Evolutionary conservation across 2,113 vertebrate genomes (phyloP).

Genomic region (Lasiurus borealis): DNA sequence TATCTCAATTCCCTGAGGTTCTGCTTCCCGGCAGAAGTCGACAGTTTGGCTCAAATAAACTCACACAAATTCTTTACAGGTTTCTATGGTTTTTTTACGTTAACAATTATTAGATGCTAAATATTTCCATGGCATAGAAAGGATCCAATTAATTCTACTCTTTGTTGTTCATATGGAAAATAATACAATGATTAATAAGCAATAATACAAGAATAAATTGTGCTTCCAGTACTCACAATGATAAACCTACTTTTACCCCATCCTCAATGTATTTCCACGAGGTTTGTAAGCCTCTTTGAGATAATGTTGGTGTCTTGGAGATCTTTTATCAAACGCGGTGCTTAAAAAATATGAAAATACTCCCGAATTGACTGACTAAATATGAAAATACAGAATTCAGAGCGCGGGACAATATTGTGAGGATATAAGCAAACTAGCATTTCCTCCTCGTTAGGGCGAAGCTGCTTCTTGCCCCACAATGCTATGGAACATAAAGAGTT

Average conservation of each 20-base stretch:
- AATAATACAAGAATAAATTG: neutral
- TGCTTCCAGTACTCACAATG: neutral
- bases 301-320: neutral
- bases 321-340: slow-evolving; percentile 36
- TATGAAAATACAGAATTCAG: slow-evolving; percentile 50
- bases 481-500: neutral
- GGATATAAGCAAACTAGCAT: slow-evolving; percentile 41
- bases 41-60: no score
- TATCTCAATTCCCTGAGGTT: no score
- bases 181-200: neutral
- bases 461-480: neutral
- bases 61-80: no score
- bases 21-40: no score
- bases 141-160: slow-evolving; percentile 13
- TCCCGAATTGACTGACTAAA: slow-evolving; percentile 52
- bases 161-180: neutral
- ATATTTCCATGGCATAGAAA: neutral
- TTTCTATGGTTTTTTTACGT: no score
- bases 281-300: slow-evolving; percentile 10
- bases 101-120: slow-evolving; percentile 14
- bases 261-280: neutral
- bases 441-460: slow-evolving; percentile 24
- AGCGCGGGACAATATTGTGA: slow-evolving; percentile 34
- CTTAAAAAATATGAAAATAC: slow-evolving; percentile 49
- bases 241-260: neutral